Conservation (phyloP, 2,113 vertebrate genomes). For the Eulemur rufifrons region DNA sequence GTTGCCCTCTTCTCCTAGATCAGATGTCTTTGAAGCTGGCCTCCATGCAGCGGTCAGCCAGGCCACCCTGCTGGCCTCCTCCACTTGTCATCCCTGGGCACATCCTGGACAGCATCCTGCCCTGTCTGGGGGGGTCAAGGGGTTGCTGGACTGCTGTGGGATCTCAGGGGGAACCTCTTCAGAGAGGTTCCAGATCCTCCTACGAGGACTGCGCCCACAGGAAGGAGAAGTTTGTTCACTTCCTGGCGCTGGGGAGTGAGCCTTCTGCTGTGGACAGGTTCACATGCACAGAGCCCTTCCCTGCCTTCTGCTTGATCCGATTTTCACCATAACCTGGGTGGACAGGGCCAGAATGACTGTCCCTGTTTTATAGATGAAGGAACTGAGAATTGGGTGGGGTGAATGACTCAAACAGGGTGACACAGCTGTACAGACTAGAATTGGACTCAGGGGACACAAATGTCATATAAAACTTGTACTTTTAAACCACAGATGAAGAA, state of each 20-base stretch:
- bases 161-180: not conserved
- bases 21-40: not conserved
- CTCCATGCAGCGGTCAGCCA: not conserved
- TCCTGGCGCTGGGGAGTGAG: not conserved
- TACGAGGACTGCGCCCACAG: not conserved
- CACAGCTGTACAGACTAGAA: not conserved
- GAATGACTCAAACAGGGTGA: not conserved
- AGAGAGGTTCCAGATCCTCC: not conserved
- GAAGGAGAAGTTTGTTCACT: no score
- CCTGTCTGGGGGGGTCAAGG: no score
- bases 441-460: not conserved
- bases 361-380: not conserved
- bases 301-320: not conserved
- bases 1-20: not conserved
- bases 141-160: not conserved
- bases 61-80: not conserved
- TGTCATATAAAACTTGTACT: not conserved
- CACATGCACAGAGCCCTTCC: not conserved
- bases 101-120: not conserved
- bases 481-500: constrained; percentile 6
- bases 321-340: not conserved
- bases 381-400: not conserved
- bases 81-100: not conserved
- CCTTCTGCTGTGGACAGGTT: not conserved
- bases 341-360: not conserved